Conservation (phyloP, 2,113 vertebrate genomes). For the Mungos mungo region DNA sequence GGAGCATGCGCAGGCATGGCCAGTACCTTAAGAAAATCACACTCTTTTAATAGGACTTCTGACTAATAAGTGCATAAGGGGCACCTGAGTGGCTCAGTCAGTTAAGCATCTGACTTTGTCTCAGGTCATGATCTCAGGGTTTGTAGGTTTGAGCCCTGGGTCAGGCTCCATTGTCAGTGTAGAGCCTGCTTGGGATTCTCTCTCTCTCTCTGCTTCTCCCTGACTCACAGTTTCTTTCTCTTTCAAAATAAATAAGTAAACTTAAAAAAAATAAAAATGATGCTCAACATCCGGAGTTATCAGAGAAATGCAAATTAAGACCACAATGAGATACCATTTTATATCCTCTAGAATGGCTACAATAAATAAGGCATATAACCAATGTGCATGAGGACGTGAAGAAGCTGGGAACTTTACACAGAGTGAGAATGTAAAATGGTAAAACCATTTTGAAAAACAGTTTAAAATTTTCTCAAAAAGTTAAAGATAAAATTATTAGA, state of each 20-base stretch:
- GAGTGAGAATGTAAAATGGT: neutral
- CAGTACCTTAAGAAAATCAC: neutral
- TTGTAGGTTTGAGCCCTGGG: no score
- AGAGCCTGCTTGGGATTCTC: no score
- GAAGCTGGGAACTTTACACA: neutral
- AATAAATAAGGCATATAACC: neutral
- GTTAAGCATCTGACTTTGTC: no score
- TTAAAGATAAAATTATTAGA: neutral
- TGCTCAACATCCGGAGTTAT: neutral
- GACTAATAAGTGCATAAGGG: neutral
- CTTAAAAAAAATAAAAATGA: no score
- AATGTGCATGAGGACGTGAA: neutral
- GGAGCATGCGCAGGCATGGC: neutral
- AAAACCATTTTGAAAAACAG: neutral
- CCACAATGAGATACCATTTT: neutral
- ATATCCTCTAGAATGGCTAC: neutral
- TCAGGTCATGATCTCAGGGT: no score
- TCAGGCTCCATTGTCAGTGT: no score
- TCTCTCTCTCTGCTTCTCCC: no score
- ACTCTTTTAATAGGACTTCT: neutral
- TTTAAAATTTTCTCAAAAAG: neutral
- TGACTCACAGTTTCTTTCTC: no score
- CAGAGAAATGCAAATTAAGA: neutral
- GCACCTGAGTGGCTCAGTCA: no score
- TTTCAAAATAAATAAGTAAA: no score